These are phyloP conservation scores for Toxonevra muliebris DNA, from an alignment of 2,888 invertebrate species.

Conservation along the genomic window DNA sequence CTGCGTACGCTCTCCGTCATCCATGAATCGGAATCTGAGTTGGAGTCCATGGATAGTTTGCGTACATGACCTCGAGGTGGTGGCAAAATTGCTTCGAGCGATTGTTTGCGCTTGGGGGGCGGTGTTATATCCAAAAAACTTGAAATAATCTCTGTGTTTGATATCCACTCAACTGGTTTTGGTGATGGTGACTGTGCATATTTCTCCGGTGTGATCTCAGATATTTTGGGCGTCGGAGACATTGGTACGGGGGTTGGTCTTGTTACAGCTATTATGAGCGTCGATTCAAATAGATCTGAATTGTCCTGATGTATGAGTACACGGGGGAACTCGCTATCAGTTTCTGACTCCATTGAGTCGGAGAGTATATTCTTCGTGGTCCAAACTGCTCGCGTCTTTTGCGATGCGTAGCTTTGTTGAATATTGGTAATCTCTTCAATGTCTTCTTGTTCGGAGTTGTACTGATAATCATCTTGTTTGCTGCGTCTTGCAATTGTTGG, in stretches of 20 bases:
- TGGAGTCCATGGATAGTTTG: constrained; percentile 50
- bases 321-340: constrained; percentile 49
- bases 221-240: constrained; percentile 39
- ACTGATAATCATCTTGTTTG: constrained; percentile 23
- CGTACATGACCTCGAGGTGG: constrained; percentile 40
- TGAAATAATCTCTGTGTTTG: constrained; percentile 51
- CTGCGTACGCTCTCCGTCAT: constrained; percentile 43
- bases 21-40: constrained; percentile 54
- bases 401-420: constrained; percentile 27
- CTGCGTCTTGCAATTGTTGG: constrained; percentile 10
- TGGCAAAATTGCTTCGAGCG: constrained; percentile 38
- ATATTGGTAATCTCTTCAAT: constrained; percentile 39
- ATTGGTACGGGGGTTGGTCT: constrained; percentile 52
- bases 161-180: constrained; percentile 48
- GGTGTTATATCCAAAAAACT: constrained; percentile 47
- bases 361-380: constrained; percentile 54
- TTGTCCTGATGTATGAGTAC: constrained; percentile 61
- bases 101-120: constrained; percentile 33
- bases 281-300: constrained; percentile 57
- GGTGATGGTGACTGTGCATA: constrained; percentile 21
- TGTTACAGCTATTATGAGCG: constrained; percentile 57
- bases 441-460: constrained; percentile 36
- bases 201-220: constrained; percentile 37
- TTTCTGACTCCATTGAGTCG: constrained; percentile 46
- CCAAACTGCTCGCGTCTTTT: constrained; percentile 48